Percentiles rank a stretch among this genome's conserved stretches.
These are phyloP conservation scores for Dryoscopus gambensis DNA, from an alignment of 2,113 vertebrate species.

Conservation along the genomic window DNA sequence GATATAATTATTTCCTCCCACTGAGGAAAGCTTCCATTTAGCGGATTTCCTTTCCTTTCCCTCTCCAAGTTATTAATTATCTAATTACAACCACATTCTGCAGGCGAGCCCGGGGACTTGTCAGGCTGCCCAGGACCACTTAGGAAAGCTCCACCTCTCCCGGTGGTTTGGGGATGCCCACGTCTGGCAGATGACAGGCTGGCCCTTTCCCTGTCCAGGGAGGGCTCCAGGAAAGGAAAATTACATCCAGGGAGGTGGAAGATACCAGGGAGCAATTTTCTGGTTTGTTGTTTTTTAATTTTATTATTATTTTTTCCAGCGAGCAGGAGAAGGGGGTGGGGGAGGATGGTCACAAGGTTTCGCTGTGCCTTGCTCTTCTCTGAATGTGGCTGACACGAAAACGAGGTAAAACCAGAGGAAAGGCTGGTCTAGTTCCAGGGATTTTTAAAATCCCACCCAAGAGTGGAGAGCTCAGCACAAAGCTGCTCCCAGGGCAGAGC, in stretches of 20 bases:
- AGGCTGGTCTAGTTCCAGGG: background rate
- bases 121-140: constrained; percentile 62
- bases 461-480: background rate
- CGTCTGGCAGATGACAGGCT: background rate
- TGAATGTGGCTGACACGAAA: background rate
- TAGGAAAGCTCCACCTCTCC: background rate
- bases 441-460: background rate
- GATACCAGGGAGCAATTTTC: fast-evolving
- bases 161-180: background rate
- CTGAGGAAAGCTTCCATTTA: constrained; percentile 70
- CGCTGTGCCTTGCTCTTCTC: background rate
- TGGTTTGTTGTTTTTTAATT: background rate
- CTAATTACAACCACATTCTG: constrained; percentile 74
- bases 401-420: background rate
- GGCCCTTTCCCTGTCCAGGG: background rate
- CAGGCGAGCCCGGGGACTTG: constrained; percentile 24
- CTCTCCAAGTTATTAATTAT: constrained; percentile 66
- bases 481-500: background rate
- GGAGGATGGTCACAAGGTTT: background rate
- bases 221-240: background rate
- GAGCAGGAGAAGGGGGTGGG: background rate
- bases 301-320: background rate
- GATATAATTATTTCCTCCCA: constrained; percentile 65
- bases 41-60: constrained; percentile 33
- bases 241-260: background rate